Evolutionary conservation across 2,797 vertebrate species (phyloP).

Genomic region (Lemur catta): DNA sequence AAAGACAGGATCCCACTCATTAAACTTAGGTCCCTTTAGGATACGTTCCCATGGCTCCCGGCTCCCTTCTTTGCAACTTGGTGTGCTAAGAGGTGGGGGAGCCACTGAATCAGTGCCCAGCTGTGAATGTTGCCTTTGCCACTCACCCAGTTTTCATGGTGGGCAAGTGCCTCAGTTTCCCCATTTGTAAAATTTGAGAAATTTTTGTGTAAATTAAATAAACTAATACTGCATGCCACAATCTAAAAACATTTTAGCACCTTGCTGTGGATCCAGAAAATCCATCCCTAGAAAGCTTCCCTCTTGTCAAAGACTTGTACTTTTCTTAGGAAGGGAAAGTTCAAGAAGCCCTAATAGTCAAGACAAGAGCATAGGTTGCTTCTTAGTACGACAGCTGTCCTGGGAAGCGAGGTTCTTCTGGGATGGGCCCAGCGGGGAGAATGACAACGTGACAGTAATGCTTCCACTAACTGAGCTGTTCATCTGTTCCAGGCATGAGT

Average conservation of each 20-base stretch:
- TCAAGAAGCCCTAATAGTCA: not conserved
- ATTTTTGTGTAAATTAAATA: not conserved
- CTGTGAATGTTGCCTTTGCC: not conserved
- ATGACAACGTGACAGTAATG: fast-evolving
- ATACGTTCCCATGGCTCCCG: fast-evolving
- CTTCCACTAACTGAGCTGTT: not conserved
- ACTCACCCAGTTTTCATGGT: not conserved
- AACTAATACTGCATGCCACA: not conserved
- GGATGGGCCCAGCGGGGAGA: not conserved
- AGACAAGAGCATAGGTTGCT: not conserved
- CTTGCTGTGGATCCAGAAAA: not conserved
- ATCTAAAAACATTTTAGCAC: not conserved
- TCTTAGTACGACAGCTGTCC: not conserved
- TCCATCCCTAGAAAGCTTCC: not conserved
- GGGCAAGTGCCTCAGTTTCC: not conserved
- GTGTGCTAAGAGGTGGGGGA: not conserved
- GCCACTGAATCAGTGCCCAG: too few species aligned
- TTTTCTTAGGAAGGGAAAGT: not conserved
- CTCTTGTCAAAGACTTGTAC: not conserved
- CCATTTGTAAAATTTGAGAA: not conserved
- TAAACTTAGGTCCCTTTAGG: not conserved
- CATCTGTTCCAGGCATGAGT: not conserved
- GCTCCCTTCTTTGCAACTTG: not conserved
- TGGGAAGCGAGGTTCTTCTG: not conserved
- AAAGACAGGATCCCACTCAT: not conserved